Base-by-base conservation (phyloP, 2,113 vertebrate genomes). In the Paramisgurnus dabryanus region DNA sequence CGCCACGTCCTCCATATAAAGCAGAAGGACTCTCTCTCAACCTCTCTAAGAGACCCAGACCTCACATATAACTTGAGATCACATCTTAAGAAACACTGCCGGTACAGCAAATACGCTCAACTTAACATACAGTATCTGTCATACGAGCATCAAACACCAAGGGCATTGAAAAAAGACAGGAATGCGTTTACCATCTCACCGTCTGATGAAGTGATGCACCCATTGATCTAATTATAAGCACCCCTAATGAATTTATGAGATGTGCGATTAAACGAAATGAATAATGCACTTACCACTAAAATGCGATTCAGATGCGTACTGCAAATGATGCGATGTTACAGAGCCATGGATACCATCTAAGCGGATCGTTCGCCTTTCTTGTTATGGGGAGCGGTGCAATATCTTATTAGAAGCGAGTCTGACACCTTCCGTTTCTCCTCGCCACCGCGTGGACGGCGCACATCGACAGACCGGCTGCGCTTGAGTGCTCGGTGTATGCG, bases 281-380 rank as follows among this genome's bases (percentile, higher is more conserved):
- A 66, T n/a, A 65, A 47, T 0, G 39, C 9, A 76, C 74, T 76
- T 27, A 76, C 74, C 74, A 15, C 6, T n/a, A 11, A 75, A 53
- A 53, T 53, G 45, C 47, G 6, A 65, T 7, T 3, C 61, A 34
- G 50, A 39, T 66, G n/a, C 87, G 60, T 15, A 86, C 85, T 73
- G 15, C 74, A 70, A 82, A 82, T 0, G 78, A 87, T 85, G 67
- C 78, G 87, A 78, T 80, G 88, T 84, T 78, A 76, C 81, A 88
- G 83, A 10, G 87, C 79, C 27, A 34, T 34, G 27, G 27, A 34
- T 34, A 34, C 27, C 93, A 91, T 93, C 91, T 93, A 92, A 90
- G 90, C 86, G 90, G 90, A 90, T 92, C 89, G 91, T 91, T 80
- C 83, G 90, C 93, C 40, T 65, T 84, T 87, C 88, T 76, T 82